A percentile compares a stretch with the other conserved stretches of the same genome.
Conservation (phyloP, 1,140 invertebrate genomes). For the Macrotrachela quadricornifera region DNA sequence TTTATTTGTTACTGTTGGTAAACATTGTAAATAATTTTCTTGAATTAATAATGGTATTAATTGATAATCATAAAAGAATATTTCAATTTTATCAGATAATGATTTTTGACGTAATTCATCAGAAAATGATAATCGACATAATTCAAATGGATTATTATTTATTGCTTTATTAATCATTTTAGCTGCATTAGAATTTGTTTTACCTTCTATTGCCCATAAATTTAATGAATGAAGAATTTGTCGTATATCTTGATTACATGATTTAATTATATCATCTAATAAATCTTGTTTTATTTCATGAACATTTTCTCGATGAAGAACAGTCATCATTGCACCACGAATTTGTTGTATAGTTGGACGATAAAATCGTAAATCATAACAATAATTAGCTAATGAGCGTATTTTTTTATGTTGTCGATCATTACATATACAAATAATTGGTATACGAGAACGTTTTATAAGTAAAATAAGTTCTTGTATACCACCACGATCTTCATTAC, state of each 20-base stretch:
- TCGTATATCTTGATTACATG: slow-evolving; percentile 72
- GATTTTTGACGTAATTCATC: slow-evolving; percentile 45
- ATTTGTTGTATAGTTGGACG: slow-evolving; percentile 71
- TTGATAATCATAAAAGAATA: slow-evolving; percentile 94
- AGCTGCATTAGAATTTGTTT: slow-evolving; percentile 18
- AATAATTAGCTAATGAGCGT: slow-evolving; percentile 71
- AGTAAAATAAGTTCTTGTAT: slow-evolving; percentile 70
- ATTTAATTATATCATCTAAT: slow-evolving; percentile 57
- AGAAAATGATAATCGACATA: slow-evolving; percentile 64
- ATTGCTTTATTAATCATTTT: slow-evolving; percentile 26
- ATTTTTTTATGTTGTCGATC: slow-evolving; percentile 84
- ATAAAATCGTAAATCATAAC: slow-evolving; percentile 68
- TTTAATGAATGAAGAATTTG: slow-evolving; percentile 52
- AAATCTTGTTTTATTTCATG: slow-evolving; percentile 42
- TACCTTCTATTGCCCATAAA: slow-evolving; percentile 41
- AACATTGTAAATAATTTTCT: slow-evolving; percentile 62
- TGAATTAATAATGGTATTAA: slow-evolving; percentile 83
- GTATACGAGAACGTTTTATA: slow-evolving; percentile 69
- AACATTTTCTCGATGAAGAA: slow-evolving; percentile 74
- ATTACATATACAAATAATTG: slow-evolving; percentile 96
- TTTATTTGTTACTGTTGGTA: too few species aligned
- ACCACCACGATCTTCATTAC: slow-evolving; percentile 92
- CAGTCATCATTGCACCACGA: slow-evolving; percentile 59
- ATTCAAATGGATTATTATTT: slow-evolving; percentile 87
- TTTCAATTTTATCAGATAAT: slow-evolving; percentile 27